phyloP scores from a whole-genome alignment of 2,888 invertebrate genomes.

The Brachylomia viminalis region DNA sequence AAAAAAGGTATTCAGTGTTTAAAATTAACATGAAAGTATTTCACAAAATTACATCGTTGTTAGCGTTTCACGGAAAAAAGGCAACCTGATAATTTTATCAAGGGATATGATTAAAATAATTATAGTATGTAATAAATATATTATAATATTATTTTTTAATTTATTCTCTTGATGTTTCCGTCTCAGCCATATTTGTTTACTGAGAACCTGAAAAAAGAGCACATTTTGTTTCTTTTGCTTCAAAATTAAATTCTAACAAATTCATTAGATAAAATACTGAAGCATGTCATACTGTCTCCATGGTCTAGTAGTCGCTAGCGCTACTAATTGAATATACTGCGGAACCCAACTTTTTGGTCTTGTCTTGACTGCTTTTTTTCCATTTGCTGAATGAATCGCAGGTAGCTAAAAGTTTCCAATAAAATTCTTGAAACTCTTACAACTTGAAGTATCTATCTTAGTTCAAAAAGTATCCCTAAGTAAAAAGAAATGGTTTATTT shows the following conservation, averaged over 20 bases:
- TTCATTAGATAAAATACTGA: background rate
- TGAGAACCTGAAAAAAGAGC: background rate
- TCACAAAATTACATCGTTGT: constrained; percentile 38
- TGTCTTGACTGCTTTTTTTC: constrained; percentile 7
- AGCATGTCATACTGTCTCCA: background rate
- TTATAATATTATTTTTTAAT: too few species aligned
- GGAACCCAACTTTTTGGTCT: background rate
- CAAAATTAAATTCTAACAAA: background rate
- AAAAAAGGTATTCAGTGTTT: constrained; percentile 40
- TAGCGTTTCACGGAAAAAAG: background rate
- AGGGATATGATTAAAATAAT: too few species aligned
- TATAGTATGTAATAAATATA: too few species aligned
- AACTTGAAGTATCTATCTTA: constrained; percentile 42
- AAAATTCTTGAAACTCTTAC: constrained; percentile 38
- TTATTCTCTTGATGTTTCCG: background rate
- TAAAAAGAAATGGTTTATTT: constrained; percentile 28
- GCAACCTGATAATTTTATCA: background rate
- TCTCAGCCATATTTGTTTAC: background rate
- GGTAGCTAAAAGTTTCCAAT: constrained; percentile 48
- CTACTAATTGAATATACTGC: background rate
- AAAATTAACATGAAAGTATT: constrained; percentile 30
- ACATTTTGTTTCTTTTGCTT: background rate
- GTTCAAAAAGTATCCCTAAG: constrained; percentile 15
- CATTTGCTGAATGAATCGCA: constrained; percentile 58
- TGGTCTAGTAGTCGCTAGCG: background rate